Evolutionary conservation across 2,113 vertebrate species (phyloP).

Genomic region (Gavialis gangeticus): DNA sequence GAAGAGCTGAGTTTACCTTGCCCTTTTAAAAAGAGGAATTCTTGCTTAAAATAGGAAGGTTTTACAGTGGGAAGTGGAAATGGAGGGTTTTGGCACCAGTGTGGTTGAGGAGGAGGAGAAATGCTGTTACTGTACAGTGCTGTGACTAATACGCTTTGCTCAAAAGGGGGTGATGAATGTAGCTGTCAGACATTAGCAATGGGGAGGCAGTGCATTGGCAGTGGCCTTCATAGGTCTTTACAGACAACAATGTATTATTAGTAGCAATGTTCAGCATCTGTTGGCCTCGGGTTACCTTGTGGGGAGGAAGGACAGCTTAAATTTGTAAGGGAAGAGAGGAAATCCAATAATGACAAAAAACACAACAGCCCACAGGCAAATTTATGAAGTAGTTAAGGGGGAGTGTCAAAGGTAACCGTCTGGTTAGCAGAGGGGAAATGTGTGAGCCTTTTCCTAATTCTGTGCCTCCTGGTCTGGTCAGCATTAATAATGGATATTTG

Average conservation of each 20-base stretch:
- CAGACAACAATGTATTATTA: neutral
- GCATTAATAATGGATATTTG: neutral
- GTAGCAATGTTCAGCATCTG: constrained; percentile 3
- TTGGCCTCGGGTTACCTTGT: neutral
- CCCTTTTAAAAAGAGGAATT: neutral
- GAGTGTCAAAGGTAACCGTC: neutral
- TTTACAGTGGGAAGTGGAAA: neutral
- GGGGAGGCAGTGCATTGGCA: neutral
- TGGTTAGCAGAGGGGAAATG: neutral
- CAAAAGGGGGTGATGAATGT: neutral
- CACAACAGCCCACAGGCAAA: neutral
- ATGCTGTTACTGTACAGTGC: neutral
- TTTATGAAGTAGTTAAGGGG: neutral
- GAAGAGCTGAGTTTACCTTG: neutral
- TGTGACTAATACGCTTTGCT: neutral
- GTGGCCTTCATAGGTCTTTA: neutral
- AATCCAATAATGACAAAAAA: neutral
- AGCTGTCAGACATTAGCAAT: neutral
- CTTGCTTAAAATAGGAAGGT: neutral
- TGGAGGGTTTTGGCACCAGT: neutral
- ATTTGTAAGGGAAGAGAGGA: neutral
- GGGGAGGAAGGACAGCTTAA: neutral
- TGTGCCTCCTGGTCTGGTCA: neutral
- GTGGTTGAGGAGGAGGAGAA: neutral
- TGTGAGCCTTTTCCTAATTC: neutral